Percentiles rank a stretch among this genome's conserved stretches.
Evolutionary conservation across 2,888 invertebrate species (phyloP).

Genomic region (Zhengitettix transpicula): DNA sequence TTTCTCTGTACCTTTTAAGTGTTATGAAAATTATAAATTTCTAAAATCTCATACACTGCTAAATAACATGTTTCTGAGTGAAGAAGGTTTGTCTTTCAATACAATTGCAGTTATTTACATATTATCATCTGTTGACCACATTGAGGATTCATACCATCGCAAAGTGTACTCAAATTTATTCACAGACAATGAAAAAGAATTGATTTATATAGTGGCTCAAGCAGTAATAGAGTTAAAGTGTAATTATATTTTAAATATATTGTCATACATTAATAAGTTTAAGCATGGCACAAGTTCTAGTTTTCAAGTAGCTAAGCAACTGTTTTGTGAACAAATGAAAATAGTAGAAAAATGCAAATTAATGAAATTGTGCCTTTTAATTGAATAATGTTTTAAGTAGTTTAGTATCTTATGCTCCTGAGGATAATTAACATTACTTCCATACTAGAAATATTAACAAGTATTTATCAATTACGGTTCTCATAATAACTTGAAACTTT

Average conservation of each 20-base stretch:
- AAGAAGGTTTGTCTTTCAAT: conserved; percentile 8
- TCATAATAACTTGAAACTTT: conserved; percentile 63
- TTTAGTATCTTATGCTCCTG: too few relatives aligned
- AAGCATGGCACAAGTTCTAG: conserved; percentile 7
- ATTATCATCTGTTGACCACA: conserved; percentile 12
- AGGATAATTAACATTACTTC: conserved; percentile 31
- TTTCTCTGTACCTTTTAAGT: conserved; percentile 4
- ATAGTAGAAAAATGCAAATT: not conserved
- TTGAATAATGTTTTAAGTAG: too few relatives aligned
- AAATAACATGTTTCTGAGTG: conserved; percentile 3
- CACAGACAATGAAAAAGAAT: conserved; percentile 14
- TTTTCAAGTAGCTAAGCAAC: conserved; percentile 12
- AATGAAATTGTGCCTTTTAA: too few relatives aligned
- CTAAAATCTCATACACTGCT: not conserved
- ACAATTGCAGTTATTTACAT: conserved; percentile 15
- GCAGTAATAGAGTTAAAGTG: conserved; percentile 16
- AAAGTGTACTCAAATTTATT: conserved; percentile 19
- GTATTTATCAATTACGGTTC: conserved; percentile 81
- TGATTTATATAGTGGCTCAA: conserved; percentile 14
- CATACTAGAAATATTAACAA: conserved; percentile 46
- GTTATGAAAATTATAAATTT: conserved; percentile 3
- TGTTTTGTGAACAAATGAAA: conserved; percentile 15
- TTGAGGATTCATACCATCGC: conserved; percentile 6
- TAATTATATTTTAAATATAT: conserved; percentile 12
- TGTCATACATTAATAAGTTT: conserved; percentile 15